These are phyloP conservation scores for Bovichtus diacanthus DNA, from an alignment of 2,797 vertebrate genomes.

Conservation along the genomic window DNA sequence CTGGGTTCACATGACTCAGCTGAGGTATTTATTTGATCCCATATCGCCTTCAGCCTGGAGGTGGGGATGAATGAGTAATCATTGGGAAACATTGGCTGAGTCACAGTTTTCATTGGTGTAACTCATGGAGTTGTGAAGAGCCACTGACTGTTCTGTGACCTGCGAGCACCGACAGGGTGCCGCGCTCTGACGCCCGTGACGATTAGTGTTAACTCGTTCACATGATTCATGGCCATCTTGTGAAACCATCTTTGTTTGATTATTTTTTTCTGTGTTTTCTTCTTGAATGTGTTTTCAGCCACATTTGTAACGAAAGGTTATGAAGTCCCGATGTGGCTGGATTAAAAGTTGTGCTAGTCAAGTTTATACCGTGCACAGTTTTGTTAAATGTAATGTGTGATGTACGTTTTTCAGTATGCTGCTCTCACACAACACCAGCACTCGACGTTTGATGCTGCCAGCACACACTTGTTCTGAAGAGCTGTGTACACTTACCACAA, in stretches of 20 bases:
- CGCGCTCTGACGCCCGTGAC: conserved; percentile 38
- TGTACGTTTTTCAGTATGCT: conserved; percentile 61
- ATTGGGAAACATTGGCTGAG: conserved; percentile 55
- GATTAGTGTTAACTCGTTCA: conserved; percentile 38
- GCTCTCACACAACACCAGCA: conserved; percentile 41
- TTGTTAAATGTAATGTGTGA: conserved; percentile 59
- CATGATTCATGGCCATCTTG: conserved; percentile 46
- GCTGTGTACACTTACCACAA: conserved; percentile 28
- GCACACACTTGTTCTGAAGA: conserved; percentile 34
- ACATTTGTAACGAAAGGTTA: conserved; percentile 34
- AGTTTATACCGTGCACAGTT: conserved; percentile 56
- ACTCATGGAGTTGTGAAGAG: conserved; percentile 42
- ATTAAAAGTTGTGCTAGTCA: conserved; percentile 38
- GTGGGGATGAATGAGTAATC: conserved; percentile 48
- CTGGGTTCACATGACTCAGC: conserved; percentile 33
- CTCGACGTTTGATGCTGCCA: conserved; percentile 54
- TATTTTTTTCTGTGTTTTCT: conserved; percentile 19
- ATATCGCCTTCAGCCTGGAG: conserved; percentile 24
- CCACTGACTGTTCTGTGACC: conserved; percentile 59
- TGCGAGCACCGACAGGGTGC: conserved; percentile 5
- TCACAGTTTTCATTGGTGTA: conserved; percentile 53
- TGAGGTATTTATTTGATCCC: conserved; percentile 34
- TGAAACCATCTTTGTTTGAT: conserved; percentile 29
- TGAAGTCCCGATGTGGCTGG: conserved; percentile 43
- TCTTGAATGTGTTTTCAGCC: conserved; percentile 50